Evolutionary conservation across 92 coral and sea anemone genomes (phyloP).

Genomic region (Anthopleura xanthogrammica): DNA sequence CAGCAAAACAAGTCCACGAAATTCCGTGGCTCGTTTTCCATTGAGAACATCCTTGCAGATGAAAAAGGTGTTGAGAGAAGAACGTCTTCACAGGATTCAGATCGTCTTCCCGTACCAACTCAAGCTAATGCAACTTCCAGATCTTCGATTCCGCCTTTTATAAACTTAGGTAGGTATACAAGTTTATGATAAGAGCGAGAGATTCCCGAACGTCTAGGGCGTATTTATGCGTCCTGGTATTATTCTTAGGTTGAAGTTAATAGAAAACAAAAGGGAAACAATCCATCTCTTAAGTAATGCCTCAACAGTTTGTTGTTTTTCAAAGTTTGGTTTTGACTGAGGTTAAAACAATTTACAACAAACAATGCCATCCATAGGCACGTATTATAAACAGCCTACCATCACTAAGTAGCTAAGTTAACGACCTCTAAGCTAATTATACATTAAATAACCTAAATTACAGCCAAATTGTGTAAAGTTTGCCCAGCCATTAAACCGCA

Average conservation of each 20-base stretch:
- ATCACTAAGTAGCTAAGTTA: conserved; percentile 13
- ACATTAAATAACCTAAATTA: conserved; percentile 18
- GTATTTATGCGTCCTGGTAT: not conserved
- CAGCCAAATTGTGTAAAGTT: conserved; percentile 17
- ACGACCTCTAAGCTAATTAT: conserved; percentile 37
- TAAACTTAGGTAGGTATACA: conserved; percentile 33
- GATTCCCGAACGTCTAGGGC: not conserved
- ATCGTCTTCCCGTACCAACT: conserved; percentile 11
- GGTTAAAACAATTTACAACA: conserved; percentile 34
- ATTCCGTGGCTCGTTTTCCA: conserved; percentile 94
- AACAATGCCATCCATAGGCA: conserved; percentile 9
- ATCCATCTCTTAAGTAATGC: not conserved
- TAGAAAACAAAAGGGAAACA: not conserved
- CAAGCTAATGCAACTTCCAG: conserved; percentile 5
- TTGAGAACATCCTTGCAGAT: conserved; percentile 87
- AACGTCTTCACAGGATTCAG: not conserved
- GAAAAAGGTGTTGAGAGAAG: conserved; percentile 29
- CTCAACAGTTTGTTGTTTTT: conserved; percentile 24
- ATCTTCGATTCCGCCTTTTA: not conserved
- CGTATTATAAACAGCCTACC: conserved; percentile 41
- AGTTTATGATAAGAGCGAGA: not conserved
- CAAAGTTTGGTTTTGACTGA: conserved; percentile 6
- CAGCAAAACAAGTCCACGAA: conserved; percentile 47
- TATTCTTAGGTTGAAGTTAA: not conserved
- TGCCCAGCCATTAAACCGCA: not conserved